Base-by-base conservation (phyloP, 2,113 vertebrate species). In the Cynocephalus volans region DNA sequence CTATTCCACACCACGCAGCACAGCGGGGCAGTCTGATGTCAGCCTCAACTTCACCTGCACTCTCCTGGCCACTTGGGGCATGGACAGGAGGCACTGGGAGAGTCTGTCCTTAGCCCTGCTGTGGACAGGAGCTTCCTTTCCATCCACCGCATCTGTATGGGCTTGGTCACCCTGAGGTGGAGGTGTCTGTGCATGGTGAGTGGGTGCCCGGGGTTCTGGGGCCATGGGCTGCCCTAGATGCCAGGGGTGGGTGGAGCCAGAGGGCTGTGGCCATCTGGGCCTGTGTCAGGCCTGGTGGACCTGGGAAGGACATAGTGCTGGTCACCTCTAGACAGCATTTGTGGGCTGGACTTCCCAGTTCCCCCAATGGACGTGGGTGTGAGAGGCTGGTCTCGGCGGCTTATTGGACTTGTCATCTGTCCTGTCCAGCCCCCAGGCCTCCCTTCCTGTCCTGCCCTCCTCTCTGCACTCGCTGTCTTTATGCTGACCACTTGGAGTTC, bases 141-240 rank as follows among this genome's bases (percentile, higher is more conserved):
- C 41, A 41, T 41, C 41, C 41, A 41, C 41, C 41, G 3, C 41
- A 41, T 41, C 41, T 41, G 41, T 41, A 41, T 41, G 41, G 41
- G 41, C 41, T 41, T 41, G 41, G 41, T 41, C 41, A 41, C 41
- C 41, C 98, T 0, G 98, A 98, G 89, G 98, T 99, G 96, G 97
- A 98, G 93, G 72, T 99, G 60, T 96, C 56, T 0, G 98, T 99
- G 67, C 98, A 98, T 0, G 98, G 99, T 99, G 97, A 98, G 98
- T 0, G 0, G 95, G 5, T 0, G 0, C 8, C 67, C 7, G 9
- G 72, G 65, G 31, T 15, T 12, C 0, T 12, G 72, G 26, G 50
- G 56, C 8, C 15, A 5, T 0, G 6, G 88, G 54, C 1, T 11
- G 52, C 58, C 50, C 0, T 9, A 50, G n/a, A 31, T 10, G 5